Base-by-base conservation (phyloP, 2,888 invertebrate species). In the Oxyscelio sp. region DNA sequence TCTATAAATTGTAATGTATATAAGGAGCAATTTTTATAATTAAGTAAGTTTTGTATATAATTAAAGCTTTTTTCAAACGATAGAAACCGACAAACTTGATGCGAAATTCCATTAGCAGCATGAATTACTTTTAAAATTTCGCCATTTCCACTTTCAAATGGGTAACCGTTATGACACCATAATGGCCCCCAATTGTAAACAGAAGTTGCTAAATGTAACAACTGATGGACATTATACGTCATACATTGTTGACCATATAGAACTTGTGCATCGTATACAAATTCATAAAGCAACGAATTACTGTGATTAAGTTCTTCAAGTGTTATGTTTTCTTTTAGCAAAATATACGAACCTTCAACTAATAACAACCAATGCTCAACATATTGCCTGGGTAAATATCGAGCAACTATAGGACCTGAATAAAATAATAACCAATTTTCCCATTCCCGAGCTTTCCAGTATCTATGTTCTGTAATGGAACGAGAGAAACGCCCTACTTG, bases 91-190 rank as follows among this genome's bases (percentile, higher is more conserved):
- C 22, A 50, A 22, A 50, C 13, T 50, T 50, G 50, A 22, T 50
- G 21, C 13, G 22, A 21, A 8, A 50, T 22, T 21, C 50, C 50
- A 22, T 50, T 50, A 13, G 50, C 50, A 9, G 50, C 50, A 13
- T 50, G 50, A 13, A 50, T 21, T 13, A 22, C 1, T 22, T 21
- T 50, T 22, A 50, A 1, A 22, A 50, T 9, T 22, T 22, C 50
- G 3, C 48, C 48, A 48, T 48, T 48, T n/a, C 19, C 48, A 48
- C 21, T 48, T 48, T 48, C 48, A 48, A 50, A 43, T 43, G 43
- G 43, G 8, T 43, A 43, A 5, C 45, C 45, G 19, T 48, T 48
- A 48, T 48, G 45, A 19, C 21, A 48, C 45, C 45, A 48, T 8
- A 48, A 19, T 8, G 45, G 45, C 19, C 45, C 45, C 45, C 52